These are phyloP conservation scores for Sitodiplosis mosellana DNA, from an alignment of 1,140 invertebrate genomes.

Conservation along the genomic window DNA sequence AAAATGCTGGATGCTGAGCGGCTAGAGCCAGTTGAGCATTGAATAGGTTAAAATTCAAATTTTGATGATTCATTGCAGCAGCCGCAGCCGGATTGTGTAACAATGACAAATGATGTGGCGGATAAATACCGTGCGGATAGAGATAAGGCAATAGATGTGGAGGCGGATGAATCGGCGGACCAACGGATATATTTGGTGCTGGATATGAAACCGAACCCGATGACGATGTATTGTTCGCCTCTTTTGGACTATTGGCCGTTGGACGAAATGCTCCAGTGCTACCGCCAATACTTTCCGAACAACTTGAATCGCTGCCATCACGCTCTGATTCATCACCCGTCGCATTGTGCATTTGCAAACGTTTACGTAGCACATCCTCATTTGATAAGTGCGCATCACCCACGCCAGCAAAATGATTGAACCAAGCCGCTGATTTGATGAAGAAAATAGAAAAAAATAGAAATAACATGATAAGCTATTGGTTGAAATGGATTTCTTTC, in stretches of 20 bases:
- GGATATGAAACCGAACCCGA: constrained; percentile 41
- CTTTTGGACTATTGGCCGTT: constrained; percentile 31
- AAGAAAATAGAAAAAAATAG: background rate
- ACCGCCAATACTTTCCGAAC: constrained; percentile 37
- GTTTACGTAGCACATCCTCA: constrained; percentile 29
- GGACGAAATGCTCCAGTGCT: constrained; percentile 35
- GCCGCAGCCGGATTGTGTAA: constrained; percentile 33
- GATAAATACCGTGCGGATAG: constrained; percentile 71
- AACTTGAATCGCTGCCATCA: constrained; percentile 42
- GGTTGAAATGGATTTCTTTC: too few species aligned
- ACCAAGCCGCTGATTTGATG: constrained; percentile 32
- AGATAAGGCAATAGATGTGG: constrained; percentile 68
- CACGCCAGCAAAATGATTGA: constrained; percentile 29
- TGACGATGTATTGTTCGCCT: constrained; percentile 23
- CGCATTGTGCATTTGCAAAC: constrained; percentile 24
- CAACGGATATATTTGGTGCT: constrained; percentile 68
- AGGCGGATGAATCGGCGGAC: constrained; percentile 70
- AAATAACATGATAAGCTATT: too few species aligned
- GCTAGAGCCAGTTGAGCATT: constrained; percentile 64
- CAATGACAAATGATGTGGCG: constrained; percentile 44
- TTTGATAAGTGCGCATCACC: constrained; percentile 26
- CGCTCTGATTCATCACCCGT: constrained; percentile 33
- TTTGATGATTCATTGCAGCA: constrained; percentile 29
- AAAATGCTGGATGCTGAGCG: constrained; percentile 59
- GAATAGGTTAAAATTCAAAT: constrained; percentile 54